Base-by-base conservation (phyloP, 2,888 invertebrate species). In the Macrosiphum euphorbiae region DNA sequence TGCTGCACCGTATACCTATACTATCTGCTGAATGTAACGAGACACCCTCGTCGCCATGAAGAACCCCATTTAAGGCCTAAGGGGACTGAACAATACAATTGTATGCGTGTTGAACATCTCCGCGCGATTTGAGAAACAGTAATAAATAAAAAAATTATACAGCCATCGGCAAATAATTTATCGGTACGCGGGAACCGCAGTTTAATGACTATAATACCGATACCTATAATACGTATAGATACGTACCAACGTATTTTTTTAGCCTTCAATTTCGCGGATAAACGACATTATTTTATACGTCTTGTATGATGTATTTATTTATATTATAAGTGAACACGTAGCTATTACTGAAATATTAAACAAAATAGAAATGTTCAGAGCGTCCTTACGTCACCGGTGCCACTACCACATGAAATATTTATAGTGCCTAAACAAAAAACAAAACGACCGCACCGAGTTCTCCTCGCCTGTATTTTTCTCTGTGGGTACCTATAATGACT, bases 401-500 rank as follows among this genome's bases (percentile, higher is more conserved):
- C 13, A 89, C 44, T n/a, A 89, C 26, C n/a, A 20, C 24, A 28
- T 11, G 24, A 0, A 88, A 44, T 88, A 55, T 26, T 35, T 55
- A 88, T 24, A 35, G 24, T 26, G 20, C 88, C 50, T 24, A 24
- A 50, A 35, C 78, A 78, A 78, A 78, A 50, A 50, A 35, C 35
- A 78, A 78, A 78, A 78, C 44, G 86, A 26, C 86, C 28, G 28
- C 16, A n/a, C n/a, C 35, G 47, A 50, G 20, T 89, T 3, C 44
- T 78, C 50, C 90, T 90, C 90, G 52, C 50, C 90, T 90, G 78
- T 78, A 44, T 61, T 67, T 47, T 90, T 90, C n/a, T n/a, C 47
- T 87, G 13, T 28, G 16, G 87, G 26, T 88, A 52, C 28, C 35
- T 50, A 87, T 85, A 85, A 16, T 10, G 7, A 24, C 41, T 85